Evolutionary conservation across 2,888 invertebrate species (phyloP).

Genomic region (Eledona agricola): DNA sequence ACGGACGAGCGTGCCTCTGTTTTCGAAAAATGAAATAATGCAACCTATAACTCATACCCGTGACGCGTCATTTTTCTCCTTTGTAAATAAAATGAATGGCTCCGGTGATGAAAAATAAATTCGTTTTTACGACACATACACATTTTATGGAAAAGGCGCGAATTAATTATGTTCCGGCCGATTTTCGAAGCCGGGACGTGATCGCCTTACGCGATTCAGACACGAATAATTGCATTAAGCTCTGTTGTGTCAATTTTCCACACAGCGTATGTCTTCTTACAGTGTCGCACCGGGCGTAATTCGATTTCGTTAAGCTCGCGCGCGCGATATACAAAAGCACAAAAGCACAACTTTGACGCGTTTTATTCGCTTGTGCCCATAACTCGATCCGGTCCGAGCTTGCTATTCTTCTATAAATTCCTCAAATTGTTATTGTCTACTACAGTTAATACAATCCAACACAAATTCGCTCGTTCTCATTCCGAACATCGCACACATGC

Average conservation of each 20-base stretch:
- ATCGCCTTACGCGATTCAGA: conserved; percentile 35
- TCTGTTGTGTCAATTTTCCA: conserved; percentile 41
- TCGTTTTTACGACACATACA: conserved; percentile 36
- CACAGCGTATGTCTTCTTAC: conserved; percentile 25
- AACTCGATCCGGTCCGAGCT: too few species aligned
- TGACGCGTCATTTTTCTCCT: conserved; percentile 47
- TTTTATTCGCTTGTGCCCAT: too few species aligned
- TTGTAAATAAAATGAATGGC: conserved; percentile 47
- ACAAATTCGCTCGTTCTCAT: too few species aligned
- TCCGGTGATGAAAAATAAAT: conserved; percentile 46
- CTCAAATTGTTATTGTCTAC: too few species aligned
- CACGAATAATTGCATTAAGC: conserved; percentile 37
- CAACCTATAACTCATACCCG: conserved; percentile 45
- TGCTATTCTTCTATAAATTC: too few species aligned
- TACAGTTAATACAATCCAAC: too few species aligned
- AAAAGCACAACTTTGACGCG: too few species aligned
- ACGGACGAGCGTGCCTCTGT: conserved; percentile 36
- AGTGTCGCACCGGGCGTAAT: too few species aligned
- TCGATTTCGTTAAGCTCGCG: too few species aligned
- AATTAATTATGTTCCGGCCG: conserved; percentile 37
- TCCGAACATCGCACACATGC: too few species aligned
- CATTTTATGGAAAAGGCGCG: conserved; percentile 34
- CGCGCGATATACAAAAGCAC: too few species aligned
- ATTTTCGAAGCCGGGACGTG: too few species aligned
- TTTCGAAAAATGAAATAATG: conserved; percentile 46